A percentile compares a stretch with the other conserved stretches of the same genome.
Conservation (phyloP, 1,140 invertebrate genomes). For the Onthophagus taurus region DNA sequence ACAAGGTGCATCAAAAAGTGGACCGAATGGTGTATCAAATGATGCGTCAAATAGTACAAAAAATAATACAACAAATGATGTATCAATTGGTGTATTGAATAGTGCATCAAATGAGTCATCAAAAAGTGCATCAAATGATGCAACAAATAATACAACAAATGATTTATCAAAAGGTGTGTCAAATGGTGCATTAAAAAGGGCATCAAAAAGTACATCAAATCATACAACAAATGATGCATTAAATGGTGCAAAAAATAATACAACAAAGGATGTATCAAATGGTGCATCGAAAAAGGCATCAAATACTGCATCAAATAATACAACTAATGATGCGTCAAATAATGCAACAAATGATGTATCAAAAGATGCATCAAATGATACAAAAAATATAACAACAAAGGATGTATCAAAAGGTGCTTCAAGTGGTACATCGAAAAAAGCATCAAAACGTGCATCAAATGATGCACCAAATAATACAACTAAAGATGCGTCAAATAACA, state of each 20-base stretch:
- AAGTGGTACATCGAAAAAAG: background rate
- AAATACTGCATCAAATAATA: background rate
- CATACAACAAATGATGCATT: background rate
- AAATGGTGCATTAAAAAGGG: no score
- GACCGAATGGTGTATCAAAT: no score
- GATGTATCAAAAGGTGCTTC: background rate
- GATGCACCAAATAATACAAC: background rate
- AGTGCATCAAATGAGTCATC: background rate
- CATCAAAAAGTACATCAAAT: background rate
- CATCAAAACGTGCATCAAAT: background rate
- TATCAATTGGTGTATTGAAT: background rate
- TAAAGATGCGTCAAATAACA: background rate
- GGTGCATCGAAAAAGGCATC: background rate
- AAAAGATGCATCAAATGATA: background rate
- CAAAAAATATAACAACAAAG: background rate
- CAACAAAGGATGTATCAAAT: background rate
- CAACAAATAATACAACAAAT: background rate
- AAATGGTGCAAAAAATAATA: background rate
- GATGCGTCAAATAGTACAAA: background rate
- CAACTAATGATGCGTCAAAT: background rate
- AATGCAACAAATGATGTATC: background rate
- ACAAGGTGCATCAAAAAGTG: no score
- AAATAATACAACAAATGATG: background rate
- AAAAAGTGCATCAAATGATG: background rate
- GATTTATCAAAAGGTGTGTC: background rate